A percentile compares a stretch with the other conserved stretches of the same genome.
Conservation (phyloP, 1,140 invertebrate genomes). For the Drosophila arawakana region DNA sequence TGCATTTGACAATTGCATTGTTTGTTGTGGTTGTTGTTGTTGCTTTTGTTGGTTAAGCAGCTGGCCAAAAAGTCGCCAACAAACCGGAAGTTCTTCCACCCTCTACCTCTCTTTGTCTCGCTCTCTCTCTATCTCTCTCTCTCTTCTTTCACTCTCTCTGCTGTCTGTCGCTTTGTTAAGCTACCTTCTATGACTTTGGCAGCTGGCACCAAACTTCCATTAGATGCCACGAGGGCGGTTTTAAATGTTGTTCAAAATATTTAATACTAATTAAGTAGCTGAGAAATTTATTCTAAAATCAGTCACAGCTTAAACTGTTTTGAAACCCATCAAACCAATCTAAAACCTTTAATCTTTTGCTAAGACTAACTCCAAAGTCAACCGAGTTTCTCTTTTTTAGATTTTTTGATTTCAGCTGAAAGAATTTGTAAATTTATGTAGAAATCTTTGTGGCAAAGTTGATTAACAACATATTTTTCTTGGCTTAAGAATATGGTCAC, state of each 20-base stretch:
- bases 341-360: no score
- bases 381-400: no score
- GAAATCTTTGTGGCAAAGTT: no score
- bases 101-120: not conserved
- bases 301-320: no score
- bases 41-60: slow-evolving; percentile 33
- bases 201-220: slow-evolving; percentile 42
- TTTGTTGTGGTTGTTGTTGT: slow-evolving; percentile 23
- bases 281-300: no score
- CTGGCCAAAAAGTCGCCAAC: slow-evolving; percentile 36
- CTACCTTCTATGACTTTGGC: slow-evolving; percentile 37
- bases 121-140: slow-evolving; percentile 1
- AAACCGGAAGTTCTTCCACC: slow-evolving; percentile 46
- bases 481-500: slow-evolving; percentile 7
- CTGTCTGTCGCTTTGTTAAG: slow-evolving; percentile 18
- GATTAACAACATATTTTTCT: not conserved
- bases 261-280: no score
- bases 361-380: no score
- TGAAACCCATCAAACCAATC: no score
- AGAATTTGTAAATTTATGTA: no score
- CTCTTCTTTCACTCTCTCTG: not conserved
- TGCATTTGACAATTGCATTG: slow-evolving; percentile 38
- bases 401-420: no score
- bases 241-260: not conserved
- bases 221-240: slow-evolving; percentile 27